A percentile compares a stretch with the other conserved stretches of the same genome.
Evolutionary conservation across 2,888 invertebrate species (phyloP).

Genomic region (Apamea monoglypha): DNA sequence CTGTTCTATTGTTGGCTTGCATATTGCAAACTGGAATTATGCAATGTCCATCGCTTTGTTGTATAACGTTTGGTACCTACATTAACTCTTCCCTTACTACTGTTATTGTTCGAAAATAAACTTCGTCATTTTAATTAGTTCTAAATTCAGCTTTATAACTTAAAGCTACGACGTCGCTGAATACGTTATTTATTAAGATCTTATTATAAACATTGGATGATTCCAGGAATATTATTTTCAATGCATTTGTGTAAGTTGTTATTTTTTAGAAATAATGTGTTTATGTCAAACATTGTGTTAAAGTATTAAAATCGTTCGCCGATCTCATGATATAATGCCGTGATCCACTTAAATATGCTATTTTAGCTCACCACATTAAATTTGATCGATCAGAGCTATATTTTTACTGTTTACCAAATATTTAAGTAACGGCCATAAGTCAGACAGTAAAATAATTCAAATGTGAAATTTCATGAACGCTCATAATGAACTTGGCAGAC

Average conservation of each 20-base stretch:
- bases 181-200: conserved; percentile 30
- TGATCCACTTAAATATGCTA: conserved; percentile 86
- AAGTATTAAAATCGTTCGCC: conserved; percentile 70
- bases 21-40: conserved; percentile 85
- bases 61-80: conserved; percentile 54
- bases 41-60: conserved; percentile 83
- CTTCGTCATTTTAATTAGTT: conserved; percentile 20
- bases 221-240: conserved; percentile 39
- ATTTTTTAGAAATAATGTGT: conserved; percentile 71
- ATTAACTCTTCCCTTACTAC: conserved; percentile 35
- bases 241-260: conserved; percentile 61
- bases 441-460: conserved; percentile 91
- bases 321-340: conserved; percentile 77
- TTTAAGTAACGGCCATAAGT: conserved; percentile 90
- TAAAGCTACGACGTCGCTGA: background rate
- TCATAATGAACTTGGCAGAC: conserved; percentile 90
- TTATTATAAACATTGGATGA: conserved; percentile 33
- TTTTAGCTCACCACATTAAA: conserved; percentile 87
- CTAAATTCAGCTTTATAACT: conserved; percentile 3
- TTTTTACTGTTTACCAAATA: conserved; percentile 91
- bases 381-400: conserved; percentile 90
- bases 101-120: conserved; percentile 15
- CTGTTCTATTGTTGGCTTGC: conserved; percentile 88
- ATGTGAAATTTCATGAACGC: conserved; percentile 91
- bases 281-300: conserved; percentile 73